Percentiles rank a stretch among this genome's conserved stretches.
phyloP scores from a whole-genome alignment of 2,113 vertebrate species.

The Cyprinodon variegatus region DNA sequence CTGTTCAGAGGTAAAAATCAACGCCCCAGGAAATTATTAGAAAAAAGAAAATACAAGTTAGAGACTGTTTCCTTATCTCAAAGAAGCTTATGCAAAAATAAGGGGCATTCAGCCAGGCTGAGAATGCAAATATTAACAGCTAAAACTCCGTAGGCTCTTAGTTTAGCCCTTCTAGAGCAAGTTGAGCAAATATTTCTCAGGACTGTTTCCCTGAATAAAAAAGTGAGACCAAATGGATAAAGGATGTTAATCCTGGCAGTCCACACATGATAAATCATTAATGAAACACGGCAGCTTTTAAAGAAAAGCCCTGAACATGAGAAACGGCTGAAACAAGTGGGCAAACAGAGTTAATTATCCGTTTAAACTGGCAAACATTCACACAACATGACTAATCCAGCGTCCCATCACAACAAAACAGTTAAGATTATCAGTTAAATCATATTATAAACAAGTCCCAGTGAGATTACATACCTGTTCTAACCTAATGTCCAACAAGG shows the following conservation, averaged over 20 bases:
- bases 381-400: constrained; percentile 1
- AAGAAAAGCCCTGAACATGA: constrained; percentile 10
- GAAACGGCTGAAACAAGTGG: constrained; percentile 19
- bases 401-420: constrained; percentile 1
- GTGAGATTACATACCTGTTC: constrained; percentile 38
- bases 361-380: constrained; percentile 17
- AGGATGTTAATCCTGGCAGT: constrained; percentile 51
- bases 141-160: constrained; percentile 23
- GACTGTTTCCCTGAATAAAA: constrained; percentile 22
- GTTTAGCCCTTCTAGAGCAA: constrained; percentile 18
- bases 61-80: constrained; percentile 36
- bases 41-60: constrained; percentile 24
- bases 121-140: constrained; percentile 53
- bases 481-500: constrained; percentile 20
- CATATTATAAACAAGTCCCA: background rate
- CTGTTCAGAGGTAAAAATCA: constrained; percentile 1
- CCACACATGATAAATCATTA: constrained; percentile 53
- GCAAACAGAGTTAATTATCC: constrained; percentile 36
- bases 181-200: constrained; percentile 8
- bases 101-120: constrained; percentile 30
- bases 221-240: constrained; percentile 16
- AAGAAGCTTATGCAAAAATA: constrained; percentile 45
- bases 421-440: background rate
- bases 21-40: background rate
- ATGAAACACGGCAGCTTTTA: constrained; percentile 27